Base-by-base conservation (phyloP, 92 coral and sea anemone species). In the Parazoanthus darwini region DNA sequence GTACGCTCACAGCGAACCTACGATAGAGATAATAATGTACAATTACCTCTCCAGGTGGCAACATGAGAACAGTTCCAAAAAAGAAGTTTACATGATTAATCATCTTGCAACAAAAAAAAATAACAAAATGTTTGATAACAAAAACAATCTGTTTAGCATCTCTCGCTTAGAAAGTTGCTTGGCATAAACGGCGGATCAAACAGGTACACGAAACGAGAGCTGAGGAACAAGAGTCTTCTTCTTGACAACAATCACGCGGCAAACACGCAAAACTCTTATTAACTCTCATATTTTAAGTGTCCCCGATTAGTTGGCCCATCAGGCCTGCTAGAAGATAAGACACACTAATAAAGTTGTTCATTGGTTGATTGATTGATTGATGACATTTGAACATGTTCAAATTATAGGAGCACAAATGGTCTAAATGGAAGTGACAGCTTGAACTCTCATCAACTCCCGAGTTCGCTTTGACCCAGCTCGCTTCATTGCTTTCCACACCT, bases 1-100 rank as follows among this genome's bases (percentile, higher is more conserved):
- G 88, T 8, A 96, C 98, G 88, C 98, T 96, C 83, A 96, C 91
- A 35, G 98, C 98, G 39, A 87, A 93, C 73, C 98, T 96, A 38
- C 18, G 59, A 3, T 11, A 54, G 59, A 54, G 3, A 54, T 11
- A 54, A 13, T 13, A 54, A 54, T 14, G 59, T 11, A 14, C 59
- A 3, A 14, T 11, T 54, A 54, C 18, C 18, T 13, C 59, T 54
- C 18, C 59, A 54, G 20, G 59, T 11, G 59, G 18, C 13, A 13
- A 54, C 20, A 54, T 54, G 20, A 20, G 18, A 54, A 13, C 18
- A 0, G 59, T 13, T 13, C 16, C 59, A 2, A 54, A 54, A 20
- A 54, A 13, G 59, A 20, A 54, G 59, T 54, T 54, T 54, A 54
- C 59, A 4, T 54, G 16, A 54, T 54, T 15, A 54, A 54, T 54